Evolutionary conservation across 2,113 vertebrate species (phyloP), one percentile per base, ranked within the genome.

Genomic region (Pagrus major): DNA sequence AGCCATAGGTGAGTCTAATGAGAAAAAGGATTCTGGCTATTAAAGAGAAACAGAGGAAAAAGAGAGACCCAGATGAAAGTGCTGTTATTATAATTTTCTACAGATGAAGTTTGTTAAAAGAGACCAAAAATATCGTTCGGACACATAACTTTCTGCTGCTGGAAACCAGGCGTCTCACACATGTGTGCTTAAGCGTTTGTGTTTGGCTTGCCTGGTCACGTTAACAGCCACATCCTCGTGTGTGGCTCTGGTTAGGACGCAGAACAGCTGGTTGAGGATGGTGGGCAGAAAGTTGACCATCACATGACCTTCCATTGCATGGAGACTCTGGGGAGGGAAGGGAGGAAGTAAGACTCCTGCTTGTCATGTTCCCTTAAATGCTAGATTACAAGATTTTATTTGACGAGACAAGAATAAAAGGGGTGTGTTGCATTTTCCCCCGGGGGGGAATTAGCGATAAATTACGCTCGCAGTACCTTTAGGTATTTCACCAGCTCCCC

Each of bases 231-330:
- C 97, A 33, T 99, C 97, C 78, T 99, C 97, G 8, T 97, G 96
- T 27, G 94, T 95, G 65, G 98, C 93, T 83, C 96, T 96, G 60
- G 97, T 98, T 20, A 99, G 95, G 66, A 99, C 96, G 14, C 95
- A 94, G 52, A 99, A 97, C n/a, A 99, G 94, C 89, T 99, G 97
- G 92, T 99, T 99, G 58, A 99, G 95, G 81, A 98, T 92, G 71
- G 97, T 98, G 47, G 98, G 97, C 86, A 99, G 91, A 89, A 99
- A 99, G 87, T 97, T 96, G 35, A 99, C 97, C 97, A 99, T 97
- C 85, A 99, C 96, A 0, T 99, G 96, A 63, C 97, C 95, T 76
- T 99, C 97, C 97, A 99, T 97, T 0, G 98, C 98, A 42, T 99
- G 98, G 33, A 99, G 96, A 87, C 98, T 99, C 98, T 95, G n/a